Evolutionary conservation across 2,888 invertebrate genomes (phyloP), one percentile per base, ranked within the genome.

Genomic region (Lepeophtheirus nordmannii): DNA sequence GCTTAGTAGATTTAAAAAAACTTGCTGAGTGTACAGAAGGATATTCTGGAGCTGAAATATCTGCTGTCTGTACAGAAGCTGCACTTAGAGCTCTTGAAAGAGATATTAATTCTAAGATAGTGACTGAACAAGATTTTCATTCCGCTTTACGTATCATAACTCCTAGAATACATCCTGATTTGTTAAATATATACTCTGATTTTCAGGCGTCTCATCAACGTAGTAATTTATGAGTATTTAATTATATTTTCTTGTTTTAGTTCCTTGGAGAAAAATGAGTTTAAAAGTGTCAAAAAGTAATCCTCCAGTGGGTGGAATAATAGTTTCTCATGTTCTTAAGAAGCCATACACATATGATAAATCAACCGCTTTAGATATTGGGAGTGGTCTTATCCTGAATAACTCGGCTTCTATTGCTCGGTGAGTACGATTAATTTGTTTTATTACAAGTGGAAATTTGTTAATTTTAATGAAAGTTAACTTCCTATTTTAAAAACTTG

Each of bases 1-100:
- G 76, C 12, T 82, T 87, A 73, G 82, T 90, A 0, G 76, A 81
- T 70, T 71, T 87, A 0, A 80, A 84, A 8, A 77, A 77, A 66
- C 76, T 96, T 58, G 87, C 88, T 0, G 73, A 77, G 0, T 75
- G 74, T 61, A 91, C 91, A 0, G 81, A 83, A 38, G 84, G 85
- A 0, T 96, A 89, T 76, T 93, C 96, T 0, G 97, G 97, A 0
- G 97, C 97, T 0, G 97, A 98, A 79, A 80, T 82, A 8, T 75
- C 79, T 11, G 90, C 91, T 0, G 80, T 96, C 1, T 94, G 94
- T 72, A 85, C 90, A 69, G 92, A 93, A 76, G 94, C 96, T 10
- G 94, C 89, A 0, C 78, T 92, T 74, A 82, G 81, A 73, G 89
- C 92, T 1, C 76, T 94, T 60, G 86, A 89, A 73, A 85, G 85